phyloP scores from a whole-genome alignment of 2,797 vertebrate species.

The Antrozous pallidus region DNA sequence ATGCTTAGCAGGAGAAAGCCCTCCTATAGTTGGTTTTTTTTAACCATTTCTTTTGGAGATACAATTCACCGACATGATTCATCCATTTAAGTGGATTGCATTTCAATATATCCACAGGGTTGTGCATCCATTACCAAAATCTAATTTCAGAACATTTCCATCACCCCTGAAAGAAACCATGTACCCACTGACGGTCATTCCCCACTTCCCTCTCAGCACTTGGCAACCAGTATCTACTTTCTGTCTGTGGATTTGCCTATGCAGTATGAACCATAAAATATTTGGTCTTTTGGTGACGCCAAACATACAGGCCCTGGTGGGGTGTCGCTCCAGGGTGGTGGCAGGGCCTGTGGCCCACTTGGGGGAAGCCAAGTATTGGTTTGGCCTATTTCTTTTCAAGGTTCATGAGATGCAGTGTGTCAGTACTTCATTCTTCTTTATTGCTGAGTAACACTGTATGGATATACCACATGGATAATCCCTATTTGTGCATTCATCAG shows the following conservation, averaged over 20 bases:
- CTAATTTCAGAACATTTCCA: neutral
- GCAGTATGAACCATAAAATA: neutral
- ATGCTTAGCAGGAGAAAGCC: neutral
- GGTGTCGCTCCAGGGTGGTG: too few species aligned
- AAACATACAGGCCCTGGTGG: too few species aligned
- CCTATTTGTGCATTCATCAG: neutral
- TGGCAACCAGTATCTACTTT: neutral
- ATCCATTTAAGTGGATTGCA: too few species aligned
- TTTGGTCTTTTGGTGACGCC: neutral
- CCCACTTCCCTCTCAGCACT: neutral
- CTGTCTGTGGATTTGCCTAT: neutral
- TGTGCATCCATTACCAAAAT: neutral
- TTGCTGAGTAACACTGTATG: neutral
- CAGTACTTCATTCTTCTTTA: neutral
- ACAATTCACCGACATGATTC: neutral
- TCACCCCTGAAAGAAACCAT: neutral
- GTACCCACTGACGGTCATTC: neutral
- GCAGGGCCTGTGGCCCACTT: too few species aligned
- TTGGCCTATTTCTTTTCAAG: neutral
- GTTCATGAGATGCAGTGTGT: neutral
- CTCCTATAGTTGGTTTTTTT: neutral
- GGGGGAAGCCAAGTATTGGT: too few species aligned
- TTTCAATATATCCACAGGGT: neutral
- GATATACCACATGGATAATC: neutral
- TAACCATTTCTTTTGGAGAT: neutral